Evolutionary conservation across 2,888 invertebrate genomes (phyloP).

Genomic region (Bombyx huttoni): DNA sequence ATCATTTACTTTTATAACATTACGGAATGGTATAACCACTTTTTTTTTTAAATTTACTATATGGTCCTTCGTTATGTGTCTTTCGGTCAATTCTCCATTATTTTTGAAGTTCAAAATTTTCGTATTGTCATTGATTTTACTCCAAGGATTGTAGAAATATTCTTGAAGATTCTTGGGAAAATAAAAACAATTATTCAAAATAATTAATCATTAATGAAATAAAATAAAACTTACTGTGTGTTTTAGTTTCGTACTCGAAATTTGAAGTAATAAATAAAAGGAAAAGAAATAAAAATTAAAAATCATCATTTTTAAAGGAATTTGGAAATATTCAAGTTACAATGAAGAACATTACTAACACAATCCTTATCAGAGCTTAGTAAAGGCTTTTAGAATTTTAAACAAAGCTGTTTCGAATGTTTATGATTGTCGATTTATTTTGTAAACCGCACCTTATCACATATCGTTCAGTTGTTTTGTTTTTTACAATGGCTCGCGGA

Average conservation of each 20-base stretch:
- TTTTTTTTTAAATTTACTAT: slow-evolving; percentile 15
- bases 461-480: slow-evolving; percentile 26
- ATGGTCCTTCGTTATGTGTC: slow-evolving; percentile 8
- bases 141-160: slow-evolving; percentile 39
- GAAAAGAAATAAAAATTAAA: not conserved
- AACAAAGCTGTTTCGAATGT: slow-evolving; percentile 6
- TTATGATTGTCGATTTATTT: slow-evolving; percentile 23
- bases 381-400: slow-evolving; percentile 10
- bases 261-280: not conserved
- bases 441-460: slow-evolving; percentile 23
- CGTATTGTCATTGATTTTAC: slow-evolving; percentile 11
- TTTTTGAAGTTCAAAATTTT: slow-evolving; percentile 31
- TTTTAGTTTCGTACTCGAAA: not conserved
- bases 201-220: no score
- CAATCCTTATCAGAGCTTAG: slow-evolving; percentile 13
- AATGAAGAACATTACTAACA: slow-evolving; percentile 3
- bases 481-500: slow-evolving; percentile 42
- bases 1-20: slow-evolving; percentile 1
- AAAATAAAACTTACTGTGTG: not conserved
- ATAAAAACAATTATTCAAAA: no score
- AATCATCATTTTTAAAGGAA: not conserved
- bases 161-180: slow-evolving; percentile 2
- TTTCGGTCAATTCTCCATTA: slow-evolving; percentile 22
- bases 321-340: not conserved
- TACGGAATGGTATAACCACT: slow-evolving; percentile 7